These are phyloP conservation scores for Hipposideros larvatus DNA, from an alignment of 2,797 vertebrate species.

Conservation along the genomic window DNA sequence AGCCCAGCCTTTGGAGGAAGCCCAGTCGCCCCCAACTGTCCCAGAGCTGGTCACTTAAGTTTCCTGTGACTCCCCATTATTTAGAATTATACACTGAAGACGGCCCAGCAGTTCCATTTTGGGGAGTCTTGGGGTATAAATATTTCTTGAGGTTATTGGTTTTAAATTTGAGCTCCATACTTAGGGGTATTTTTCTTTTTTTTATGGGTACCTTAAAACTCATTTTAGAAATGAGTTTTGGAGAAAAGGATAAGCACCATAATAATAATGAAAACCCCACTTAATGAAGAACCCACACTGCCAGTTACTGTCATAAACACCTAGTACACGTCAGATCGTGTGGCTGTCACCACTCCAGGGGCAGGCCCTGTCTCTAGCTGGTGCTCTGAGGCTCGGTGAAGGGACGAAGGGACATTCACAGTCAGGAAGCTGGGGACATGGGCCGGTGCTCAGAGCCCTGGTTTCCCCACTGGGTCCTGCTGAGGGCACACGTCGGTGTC, in stretches of 20 bases:
- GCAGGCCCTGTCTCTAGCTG: rapidly evolving
- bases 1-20: rapidly evolving
- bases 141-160: background rate
- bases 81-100: background rate
- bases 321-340: rapidly evolving
- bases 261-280: rapidly evolving
- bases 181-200: background rate
- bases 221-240: background rate
- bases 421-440: rapidly evolving
- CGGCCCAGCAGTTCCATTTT: rapidly evolving
- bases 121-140: too few species aligned
- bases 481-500: background rate
- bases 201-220: background rate
- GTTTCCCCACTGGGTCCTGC: rapidly evolving
- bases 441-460: rapidly evolving
- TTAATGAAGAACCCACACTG: rapidly evolving
- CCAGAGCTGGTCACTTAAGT: rapidly evolving
- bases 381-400: background rate
- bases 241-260: background rate
- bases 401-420: background rate
- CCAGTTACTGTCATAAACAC: rapidly evolving
- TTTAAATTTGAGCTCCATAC: background rate
- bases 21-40: rapidly evolving
- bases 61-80: rapidly evolving
- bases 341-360: rapidly evolving